A percentile compares a stretch with the other conserved stretches of the same genome.
Evolutionary conservation across 2,888 invertebrate genomes (phyloP).

Genomic region (Eurois occulta): DNA sequence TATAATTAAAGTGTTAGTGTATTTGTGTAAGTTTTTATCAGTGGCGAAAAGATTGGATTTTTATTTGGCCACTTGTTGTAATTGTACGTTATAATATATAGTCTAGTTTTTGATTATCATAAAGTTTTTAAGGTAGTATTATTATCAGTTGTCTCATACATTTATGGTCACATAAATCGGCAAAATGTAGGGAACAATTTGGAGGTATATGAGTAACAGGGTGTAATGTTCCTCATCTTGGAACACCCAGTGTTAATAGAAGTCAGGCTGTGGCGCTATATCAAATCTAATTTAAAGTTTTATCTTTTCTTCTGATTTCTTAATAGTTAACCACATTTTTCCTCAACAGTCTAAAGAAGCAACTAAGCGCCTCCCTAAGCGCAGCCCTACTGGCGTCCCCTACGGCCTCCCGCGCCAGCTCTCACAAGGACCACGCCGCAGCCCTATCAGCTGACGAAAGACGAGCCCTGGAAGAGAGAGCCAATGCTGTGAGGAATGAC

Average conservation of each 20-base stretch:
- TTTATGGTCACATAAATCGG: background rate
- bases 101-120: background rate
- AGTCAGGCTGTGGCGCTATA: background rate
- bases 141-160: background rate
- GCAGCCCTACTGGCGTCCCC: conserved; percentile 87
- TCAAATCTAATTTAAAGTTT: background rate
- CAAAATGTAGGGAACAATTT: background rate
- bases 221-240: background rate
- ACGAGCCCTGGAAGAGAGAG: conserved; percentile 90
- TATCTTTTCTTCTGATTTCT: background rate
- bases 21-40: too few relatives aligned
- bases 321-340: background rate
- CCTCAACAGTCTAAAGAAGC: conserved; percentile 91
- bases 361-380: conserved; percentile 91
- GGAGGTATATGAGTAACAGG: background rate
- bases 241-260: background rate
- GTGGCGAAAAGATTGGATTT: too few relatives aligned
- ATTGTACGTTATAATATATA: too few relatives aligned
- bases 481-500: conserved; percentile 90
- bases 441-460: conserved; percentile 89
- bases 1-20: too few relatives aligned
- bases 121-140: background rate
- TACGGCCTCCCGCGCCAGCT: conserved; percentile 70
- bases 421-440: conserved; percentile 80
- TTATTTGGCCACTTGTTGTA: background rate